phyloP scores from a whole-genome alignment of 1,140 invertebrate species.

The Drosophila burlai region DNA sequence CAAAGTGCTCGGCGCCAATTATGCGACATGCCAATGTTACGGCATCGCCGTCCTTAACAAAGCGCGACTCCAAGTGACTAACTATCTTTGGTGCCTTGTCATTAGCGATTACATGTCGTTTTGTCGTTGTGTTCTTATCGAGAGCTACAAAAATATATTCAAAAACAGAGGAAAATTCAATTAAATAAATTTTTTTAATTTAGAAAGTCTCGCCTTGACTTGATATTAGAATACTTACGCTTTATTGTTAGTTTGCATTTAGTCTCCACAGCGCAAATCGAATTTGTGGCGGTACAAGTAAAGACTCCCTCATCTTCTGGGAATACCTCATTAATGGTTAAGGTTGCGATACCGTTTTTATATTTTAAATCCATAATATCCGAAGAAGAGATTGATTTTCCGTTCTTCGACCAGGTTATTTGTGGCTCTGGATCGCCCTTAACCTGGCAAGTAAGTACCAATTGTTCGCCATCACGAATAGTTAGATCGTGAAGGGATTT shows the following conservation, averaged over 20 bases:
- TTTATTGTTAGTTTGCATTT: constrained; percentile 93
- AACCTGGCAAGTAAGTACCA: constrained; percentile 92
- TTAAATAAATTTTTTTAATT: background rate
- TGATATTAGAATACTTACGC: constrained; percentile 87
- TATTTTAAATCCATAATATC: constrained; percentile 96
- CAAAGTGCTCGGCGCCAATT: constrained; percentile 94
- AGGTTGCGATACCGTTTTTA: constrained; percentile 93
- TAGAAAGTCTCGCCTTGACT: background rate
- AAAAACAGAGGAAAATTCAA: background rate
- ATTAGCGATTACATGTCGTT: constrained; percentile 82
- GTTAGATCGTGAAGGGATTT: constrained; percentile 89
- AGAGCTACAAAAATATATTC: constrained; percentile 86
- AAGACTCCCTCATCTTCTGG: constrained; percentile 97
- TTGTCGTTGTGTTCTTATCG: constrained; percentile 86
- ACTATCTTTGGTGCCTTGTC: constrained; percentile 94
- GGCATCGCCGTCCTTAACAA: constrained; percentile 94
- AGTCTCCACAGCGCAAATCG: constrained; percentile 93
- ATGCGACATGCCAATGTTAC: constrained; percentile 94
- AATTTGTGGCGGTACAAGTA: constrained; percentile 95
- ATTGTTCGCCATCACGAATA: constrained; percentile 92
- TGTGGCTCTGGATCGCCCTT: constrained; percentile 96
- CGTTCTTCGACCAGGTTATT: constrained; percentile 94
- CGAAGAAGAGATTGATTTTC: constrained; percentile 90
- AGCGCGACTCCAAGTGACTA: constrained; percentile 92
- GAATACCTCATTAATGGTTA: constrained; percentile 96